Percentiles rank a stretch among this genome's conserved stretches.
phyloP scores from a whole-genome alignment of 1,140 invertebrate species.

The Theocolax elegans region DNA sequence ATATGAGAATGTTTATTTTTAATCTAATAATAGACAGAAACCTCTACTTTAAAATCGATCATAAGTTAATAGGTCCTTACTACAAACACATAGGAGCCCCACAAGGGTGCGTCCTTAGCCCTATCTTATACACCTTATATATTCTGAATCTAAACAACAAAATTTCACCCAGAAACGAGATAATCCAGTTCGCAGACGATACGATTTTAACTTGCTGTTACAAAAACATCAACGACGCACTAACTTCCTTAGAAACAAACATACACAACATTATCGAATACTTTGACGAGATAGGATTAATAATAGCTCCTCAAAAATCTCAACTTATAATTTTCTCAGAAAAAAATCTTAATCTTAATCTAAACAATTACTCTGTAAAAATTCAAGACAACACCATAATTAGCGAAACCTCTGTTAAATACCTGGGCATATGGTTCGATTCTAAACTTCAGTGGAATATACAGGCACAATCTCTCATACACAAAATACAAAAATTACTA shows the following conservation, averaged over 20 bases:
- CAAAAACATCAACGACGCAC: background rate
- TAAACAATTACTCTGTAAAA: too few species aligned
- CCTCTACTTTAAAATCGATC: background rate
- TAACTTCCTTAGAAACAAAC: background rate
- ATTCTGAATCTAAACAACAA: background rate
- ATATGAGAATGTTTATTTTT: slow-evolving; percentile 9
- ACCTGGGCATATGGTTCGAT: slow-evolving; percentile 29
- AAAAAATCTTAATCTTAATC: background rate
- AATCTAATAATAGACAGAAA: slow-evolving; percentile 17
- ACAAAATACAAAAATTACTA: background rate
- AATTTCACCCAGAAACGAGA: background rate
- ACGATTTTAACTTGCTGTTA: background rate
- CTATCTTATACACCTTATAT: slow-evolving; percentile 41
- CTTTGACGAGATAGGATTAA: slow-evolving; percentile 25
- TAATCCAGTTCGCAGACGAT: background rate
- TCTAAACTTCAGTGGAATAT: slow-evolving; percentile 37
- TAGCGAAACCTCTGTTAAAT: background rate
- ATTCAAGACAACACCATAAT: slow-evolving; percentile 17
- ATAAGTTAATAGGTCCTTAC: background rate
- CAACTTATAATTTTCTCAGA: background rate
- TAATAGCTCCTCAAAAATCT: slow-evolving; percentile 9
- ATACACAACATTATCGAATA: background rate
- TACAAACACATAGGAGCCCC: slow-evolving; percentile 21
- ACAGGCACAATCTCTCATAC: slow-evolving; percentile 3
- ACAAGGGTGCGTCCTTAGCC: slow-evolving; percentile 40